These are phyloP conservation scores for Oreochromis tanganicae DNA, from an alignment of 2,113 vertebrate genomes.

Conservation along the genomic window DNA sequence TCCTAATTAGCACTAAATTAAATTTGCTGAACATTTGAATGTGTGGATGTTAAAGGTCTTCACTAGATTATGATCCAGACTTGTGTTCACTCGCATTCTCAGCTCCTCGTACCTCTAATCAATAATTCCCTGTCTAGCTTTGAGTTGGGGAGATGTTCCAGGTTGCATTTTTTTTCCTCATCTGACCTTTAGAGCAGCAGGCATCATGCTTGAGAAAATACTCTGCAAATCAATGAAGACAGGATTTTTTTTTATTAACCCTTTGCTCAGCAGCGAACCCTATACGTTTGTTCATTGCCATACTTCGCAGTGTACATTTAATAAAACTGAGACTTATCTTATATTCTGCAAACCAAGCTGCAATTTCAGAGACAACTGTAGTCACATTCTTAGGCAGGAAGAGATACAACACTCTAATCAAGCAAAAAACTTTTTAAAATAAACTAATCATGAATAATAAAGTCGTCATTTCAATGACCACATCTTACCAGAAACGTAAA, in stretches of 20 bases:
- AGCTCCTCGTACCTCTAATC: slow-evolving; percentile 19
- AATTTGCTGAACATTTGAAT: not conserved
- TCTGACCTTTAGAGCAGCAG: slow-evolving; percentile 57
- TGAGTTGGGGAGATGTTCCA: not conserved
- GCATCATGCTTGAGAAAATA: slow-evolving; percentile 52
- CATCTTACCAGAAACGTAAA: not conserved
- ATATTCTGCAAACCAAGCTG: not conserved
- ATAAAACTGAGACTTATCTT: not conserved
- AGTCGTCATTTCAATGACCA: not conserved
- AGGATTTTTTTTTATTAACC: slow-evolving; percentile 37
- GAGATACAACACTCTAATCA: not conserved
- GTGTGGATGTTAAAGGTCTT: not conserved
- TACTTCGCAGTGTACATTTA: not conserved
- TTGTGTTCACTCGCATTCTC: not conserved
- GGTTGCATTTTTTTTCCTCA: slow-evolving; percentile 33
- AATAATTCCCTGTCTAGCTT: slow-evolving; percentile 33
- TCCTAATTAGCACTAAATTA: not conserved
- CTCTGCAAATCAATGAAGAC: slow-evolving; percentile 43
- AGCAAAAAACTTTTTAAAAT: not conserved
- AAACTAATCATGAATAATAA: not conserved
- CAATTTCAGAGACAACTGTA: not conserved
- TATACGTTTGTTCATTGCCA: not conserved
- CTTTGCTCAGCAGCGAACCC: not conserved
- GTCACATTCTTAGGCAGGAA: not conserved
- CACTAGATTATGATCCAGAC: not conserved